phyloP scores from a whole-genome alignment of 1,140 invertebrate genomes.

The Triops longicaudatus region DNA sequence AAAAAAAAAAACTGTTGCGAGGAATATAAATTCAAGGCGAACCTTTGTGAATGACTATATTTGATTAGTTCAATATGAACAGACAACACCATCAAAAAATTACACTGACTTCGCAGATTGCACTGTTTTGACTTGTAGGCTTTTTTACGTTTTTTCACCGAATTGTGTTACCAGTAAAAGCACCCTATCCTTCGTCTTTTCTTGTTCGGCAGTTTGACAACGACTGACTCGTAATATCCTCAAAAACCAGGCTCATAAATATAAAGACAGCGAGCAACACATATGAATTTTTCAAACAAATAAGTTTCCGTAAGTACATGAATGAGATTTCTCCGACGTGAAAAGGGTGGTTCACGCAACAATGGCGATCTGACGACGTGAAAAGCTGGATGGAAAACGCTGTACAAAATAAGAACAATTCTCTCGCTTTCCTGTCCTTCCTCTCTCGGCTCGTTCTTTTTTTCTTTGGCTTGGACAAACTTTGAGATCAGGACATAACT shows the following conservation, averaged over 20 bases:
- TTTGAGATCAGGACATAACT: neutral
- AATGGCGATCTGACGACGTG: slow-evolving; percentile 1
- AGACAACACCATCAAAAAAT: slow-evolving; percentile 4
- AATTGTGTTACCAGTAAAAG: neutral
- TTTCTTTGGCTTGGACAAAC: slow-evolving; percentile 3
- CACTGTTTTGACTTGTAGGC: neutral
- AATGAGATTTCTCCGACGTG: neutral
- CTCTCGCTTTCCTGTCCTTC: neutral
- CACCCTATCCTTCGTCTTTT: neutral
- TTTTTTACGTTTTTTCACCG: neutral
- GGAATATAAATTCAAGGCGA: neutral
- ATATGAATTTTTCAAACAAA: neutral
- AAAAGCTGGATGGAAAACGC: neutral
- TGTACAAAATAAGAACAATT: neutral
- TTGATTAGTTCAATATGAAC: slow-evolving; percentile 11
- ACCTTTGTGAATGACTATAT: slow-evolving; percentile 3
- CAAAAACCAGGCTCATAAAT: neutral
- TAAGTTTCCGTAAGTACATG: neutral
- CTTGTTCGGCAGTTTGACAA: neutral
- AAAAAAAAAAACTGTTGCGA: neutral
- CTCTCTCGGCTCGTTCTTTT: neutral
- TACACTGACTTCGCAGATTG: slow-evolving; percentile 11
- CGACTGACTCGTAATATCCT: neutral
- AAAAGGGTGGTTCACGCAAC: neutral
- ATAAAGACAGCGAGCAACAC: neutral